Base-by-base conservation (phyloP, 2,888 invertebrate species). In the Drosophila hawaiiensis region DNA sequence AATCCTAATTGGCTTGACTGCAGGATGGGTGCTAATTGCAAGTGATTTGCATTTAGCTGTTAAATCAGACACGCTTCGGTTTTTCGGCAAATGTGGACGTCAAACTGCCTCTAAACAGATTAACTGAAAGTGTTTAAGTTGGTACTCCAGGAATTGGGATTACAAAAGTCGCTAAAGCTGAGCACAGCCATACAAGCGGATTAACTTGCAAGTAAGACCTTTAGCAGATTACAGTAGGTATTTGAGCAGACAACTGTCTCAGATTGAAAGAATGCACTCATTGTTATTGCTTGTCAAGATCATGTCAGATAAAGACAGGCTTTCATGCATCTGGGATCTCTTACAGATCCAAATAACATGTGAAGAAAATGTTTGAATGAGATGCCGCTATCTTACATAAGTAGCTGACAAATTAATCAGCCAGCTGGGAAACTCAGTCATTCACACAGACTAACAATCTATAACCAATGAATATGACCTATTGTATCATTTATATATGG, bases 21-120 rank as follows among this genome's bases (percentile, higher is more conserved):
- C 63, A 52, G 59, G 35, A 41, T 73, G 68, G 80, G 50, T 73
- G 79, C 64, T 81, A 80, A 81, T 80, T 80, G 74, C 73, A 81
- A 70, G 78, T 78, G 67, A 76, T 82, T 82, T 82, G 75, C 80
- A 73, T 81, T 79, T 67, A 77, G 63, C 81, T 58, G 63, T 49
- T 63, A 58, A 80, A 68, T 80, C 80, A 50, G 78, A 65, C 64
- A 54, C 59, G 37, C 56, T 53, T 56, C 43, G 75, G 47, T 55
- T 68, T 28, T 35, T 37, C 6, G 25, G 25, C 52, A 35, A 22
- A 53, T 62, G 58, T 31, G 29, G 28, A 29, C 39, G 28, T 58
- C 55, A 39, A 66, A 31, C 28, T 37, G 47, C 41, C 25, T n/a
- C 63, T 55, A 28, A 65, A 35, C 49, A 41, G 66, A 62, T 68